Evolutionary conservation across 2,888 invertebrate species (phyloP), one percentile per base, ranked within the genome.

Genomic region (Thalpophila matura): DNA sequence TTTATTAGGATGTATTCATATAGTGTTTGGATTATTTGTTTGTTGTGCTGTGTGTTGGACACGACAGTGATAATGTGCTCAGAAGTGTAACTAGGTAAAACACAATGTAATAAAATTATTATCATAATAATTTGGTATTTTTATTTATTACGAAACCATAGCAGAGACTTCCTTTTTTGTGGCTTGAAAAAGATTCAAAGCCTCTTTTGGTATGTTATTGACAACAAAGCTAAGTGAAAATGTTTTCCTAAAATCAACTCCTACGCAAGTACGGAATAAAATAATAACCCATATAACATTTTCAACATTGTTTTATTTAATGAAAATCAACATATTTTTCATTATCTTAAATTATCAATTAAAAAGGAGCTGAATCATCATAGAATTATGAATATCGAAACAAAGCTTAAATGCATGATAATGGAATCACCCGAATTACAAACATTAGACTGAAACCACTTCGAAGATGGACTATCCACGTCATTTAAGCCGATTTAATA

Each of bases 1-100:
- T 87, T 77, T 84, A 82, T 83, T 87, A 89, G 83, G 79, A 82
- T 75, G 81, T 87, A 85, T 82, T 82, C 81, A 83, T 76, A 78
- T 80, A 66, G 60, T 64, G 47, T 68, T 47, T 50, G 47, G 53
- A 54, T 67, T 70, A 82, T 83, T 79, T 80, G 76, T 83, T 83
- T 82, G 79, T 82, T 74, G 68, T 84, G 74, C 75, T 86, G 86
- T 86, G 89, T 87, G 86, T 86, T 43, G 62, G 53, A 79, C 86
- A 86, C 89, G 85, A 90, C 87, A 86, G 90, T 92, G 91, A 91
- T 91, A 90, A 85, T 89, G 87, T 91, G 91, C 92, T 92, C 92
- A 92, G 88, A 89, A 84, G 82, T 82, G 85, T 87, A 59, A 82
- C 82, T 83, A 88, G 87, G 85, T 63, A 43, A 59, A 59, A 62